These are phyloP conservation scores for Falcunculus frontatus DNA, from an alignment of 2,113 vertebrate genomes.

Conservation along the genomic window DNA sequence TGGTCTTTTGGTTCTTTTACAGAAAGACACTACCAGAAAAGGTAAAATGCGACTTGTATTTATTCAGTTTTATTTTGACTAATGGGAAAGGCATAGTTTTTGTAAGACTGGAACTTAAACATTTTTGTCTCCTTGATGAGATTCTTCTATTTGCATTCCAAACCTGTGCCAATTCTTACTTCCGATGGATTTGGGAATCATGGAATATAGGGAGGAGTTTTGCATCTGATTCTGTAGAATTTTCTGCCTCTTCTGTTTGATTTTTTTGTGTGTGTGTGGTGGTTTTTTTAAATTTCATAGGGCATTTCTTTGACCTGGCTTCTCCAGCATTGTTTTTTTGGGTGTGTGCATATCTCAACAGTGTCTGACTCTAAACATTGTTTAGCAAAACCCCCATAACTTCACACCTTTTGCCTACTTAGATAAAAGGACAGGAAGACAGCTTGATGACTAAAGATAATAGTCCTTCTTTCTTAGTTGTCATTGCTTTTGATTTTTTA, in stretches of 20 bases:
- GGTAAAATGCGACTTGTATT: not conserved
- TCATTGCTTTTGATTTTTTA: not conserved
- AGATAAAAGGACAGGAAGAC: not conserved
- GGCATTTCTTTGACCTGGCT: not conserved
- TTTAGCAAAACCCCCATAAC: not conserved
- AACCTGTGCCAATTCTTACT: not conserved
- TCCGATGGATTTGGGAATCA: not conserved
- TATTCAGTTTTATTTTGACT: not conserved
- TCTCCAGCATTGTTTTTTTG: not conserved
- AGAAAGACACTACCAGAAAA: not conserved
- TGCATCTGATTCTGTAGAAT: not conserved
- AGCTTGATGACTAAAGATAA: not conserved
- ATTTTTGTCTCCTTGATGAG: not conserved
- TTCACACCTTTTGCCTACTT: not conserved
- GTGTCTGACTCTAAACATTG: not conserved
- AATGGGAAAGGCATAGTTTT: not conserved
- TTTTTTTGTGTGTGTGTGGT: not conserved
- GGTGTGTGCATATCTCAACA: not conserved
- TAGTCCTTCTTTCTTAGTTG: not conserved
- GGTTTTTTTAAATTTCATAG: not conserved
- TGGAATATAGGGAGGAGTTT: not conserved
- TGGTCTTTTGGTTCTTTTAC: not conserved
- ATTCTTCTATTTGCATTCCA: not conserved
- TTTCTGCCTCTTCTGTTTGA: not conserved
- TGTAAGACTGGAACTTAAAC: not conserved